Conservation (phyloP, 2,113 vertebrate species). For the Silurus asotus region DNA sequence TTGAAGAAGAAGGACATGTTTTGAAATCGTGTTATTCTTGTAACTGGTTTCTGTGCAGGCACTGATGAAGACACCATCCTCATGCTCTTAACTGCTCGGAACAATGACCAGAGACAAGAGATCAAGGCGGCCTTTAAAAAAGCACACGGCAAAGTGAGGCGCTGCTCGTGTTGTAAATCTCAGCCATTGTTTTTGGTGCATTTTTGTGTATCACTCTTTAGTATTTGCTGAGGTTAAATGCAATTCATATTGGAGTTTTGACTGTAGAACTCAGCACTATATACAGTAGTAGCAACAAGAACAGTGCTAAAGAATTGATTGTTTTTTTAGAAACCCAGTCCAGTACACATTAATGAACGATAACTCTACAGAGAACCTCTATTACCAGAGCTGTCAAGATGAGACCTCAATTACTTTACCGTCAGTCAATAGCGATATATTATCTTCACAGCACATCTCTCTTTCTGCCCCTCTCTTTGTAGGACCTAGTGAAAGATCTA, state of each 20-base stretch:
- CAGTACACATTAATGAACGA: background rate
- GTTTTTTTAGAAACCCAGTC: background rate
- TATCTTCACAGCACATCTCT: background rate
- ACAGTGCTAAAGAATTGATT: background rate
- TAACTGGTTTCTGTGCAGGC: slow-evolving; percentile 69
- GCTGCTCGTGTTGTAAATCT: background rate
- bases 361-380: slow-evolving; percentile 7
- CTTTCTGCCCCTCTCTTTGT: slow-evolving; percentile 13
- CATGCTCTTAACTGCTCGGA: slow-evolving; percentile 81
- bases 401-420: background rate
- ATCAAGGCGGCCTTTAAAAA: slow-evolving; percentile 86
- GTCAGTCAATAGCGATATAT: slow-evolving; percentile 27
- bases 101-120: slow-evolving; percentile 88
- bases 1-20: background rate
- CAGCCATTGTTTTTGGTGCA: background rate
- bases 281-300: background rate
- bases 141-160: slow-evolving; percentile 84
- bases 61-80: slow-evolving; percentile 88
- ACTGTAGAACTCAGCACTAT: background rate
- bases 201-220: background rate
- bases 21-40: background rate
- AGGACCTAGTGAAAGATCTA: slow-evolving; percentile 88
- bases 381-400: slow-evolving; percentile 16
- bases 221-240: background rate
- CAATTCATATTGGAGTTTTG: background rate